These are phyloP conservation scores for Eupithecia dodoneata DNA, from an alignment of 2,888 invertebrate genomes.

Conservation along the genomic window DNA sequence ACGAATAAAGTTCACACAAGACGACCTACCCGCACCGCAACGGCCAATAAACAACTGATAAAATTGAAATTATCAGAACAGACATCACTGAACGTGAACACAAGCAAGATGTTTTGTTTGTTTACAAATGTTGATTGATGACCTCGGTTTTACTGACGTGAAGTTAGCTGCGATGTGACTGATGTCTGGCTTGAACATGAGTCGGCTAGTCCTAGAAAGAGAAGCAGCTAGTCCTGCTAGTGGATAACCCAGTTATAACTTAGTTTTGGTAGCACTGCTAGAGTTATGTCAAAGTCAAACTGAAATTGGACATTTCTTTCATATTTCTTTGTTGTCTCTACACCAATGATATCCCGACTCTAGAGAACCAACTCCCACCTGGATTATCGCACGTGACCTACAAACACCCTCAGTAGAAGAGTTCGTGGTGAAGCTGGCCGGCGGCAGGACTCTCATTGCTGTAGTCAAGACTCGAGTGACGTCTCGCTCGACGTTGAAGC, in stretches of 20 bases:
- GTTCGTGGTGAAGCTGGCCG: too few relatives aligned
- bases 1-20: background rate
- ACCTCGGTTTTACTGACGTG: background rate
- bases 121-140: background rate
- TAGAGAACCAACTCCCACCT: too few relatives aligned
- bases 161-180: constrained; percentile 3
- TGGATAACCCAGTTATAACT: too few relatives aligned
- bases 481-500: too few relatives aligned
- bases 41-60: background rate
- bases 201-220: background rate
- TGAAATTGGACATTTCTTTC: too few relatives aligned
- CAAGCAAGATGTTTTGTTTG: background rate
- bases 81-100: background rate
- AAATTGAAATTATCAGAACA: background rate
- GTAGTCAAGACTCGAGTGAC: too few relatives aligned
- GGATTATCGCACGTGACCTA: too few relatives aligned
- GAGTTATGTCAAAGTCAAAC: constrained; percentile 1
- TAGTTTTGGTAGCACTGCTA: background rate
- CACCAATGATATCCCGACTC: too few relatives aligned
- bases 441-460: too few relatives aligned
- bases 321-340: too few relatives aligned
- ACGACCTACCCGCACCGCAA: constrained; percentile 1
- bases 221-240: too few relatives aligned
- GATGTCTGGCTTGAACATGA: background rate
- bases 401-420: too few relatives aligned